Conservation (phyloP, 2,797 vertebrate species). For the Rhinogobio ventralis region DNA sequence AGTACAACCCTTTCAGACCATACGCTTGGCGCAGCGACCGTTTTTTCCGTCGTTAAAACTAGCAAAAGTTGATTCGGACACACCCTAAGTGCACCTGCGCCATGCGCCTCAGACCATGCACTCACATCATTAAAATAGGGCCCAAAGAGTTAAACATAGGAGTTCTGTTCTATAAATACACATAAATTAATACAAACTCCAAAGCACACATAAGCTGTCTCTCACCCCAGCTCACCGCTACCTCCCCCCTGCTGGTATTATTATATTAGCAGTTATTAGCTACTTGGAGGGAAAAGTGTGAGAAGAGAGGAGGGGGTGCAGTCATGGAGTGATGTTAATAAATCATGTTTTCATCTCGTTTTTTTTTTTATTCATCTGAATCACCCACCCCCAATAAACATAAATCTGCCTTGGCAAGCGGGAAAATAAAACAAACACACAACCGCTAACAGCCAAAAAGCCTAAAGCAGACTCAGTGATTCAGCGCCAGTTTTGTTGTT, state of each 20-base stretch:
- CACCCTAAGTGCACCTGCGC: too few relatives aligned
- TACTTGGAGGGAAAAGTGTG: constrained; percentile 60
- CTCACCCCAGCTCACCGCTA: neutral
- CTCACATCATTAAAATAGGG: too few relatives aligned
- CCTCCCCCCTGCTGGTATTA: constrained; percentile 67
- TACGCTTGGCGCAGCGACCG: too few relatives aligned
- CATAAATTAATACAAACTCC: neutral
- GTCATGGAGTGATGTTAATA: constrained; percentile 25
- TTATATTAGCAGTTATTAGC: constrained; percentile 79
- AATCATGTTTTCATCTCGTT: constrained; percentile 43
- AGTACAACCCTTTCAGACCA: too few relatives aligned
- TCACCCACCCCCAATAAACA: neutral
- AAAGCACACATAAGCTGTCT: constrained; percentile 41
- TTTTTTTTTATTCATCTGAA: constrained; percentile 32
- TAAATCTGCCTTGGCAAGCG: constrained; percentile 23
- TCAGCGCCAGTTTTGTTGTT: constrained; percentile 21
- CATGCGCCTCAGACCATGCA: too few relatives aligned
- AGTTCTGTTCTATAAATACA: neutral
- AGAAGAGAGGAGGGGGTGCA: neutral
- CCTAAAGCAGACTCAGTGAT: constrained; percentile 19
- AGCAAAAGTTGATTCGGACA: too few relatives aligned
- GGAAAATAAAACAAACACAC: constrained; percentile 25
- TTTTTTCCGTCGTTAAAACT: too few relatives aligned
- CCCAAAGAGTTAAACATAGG: neutral
- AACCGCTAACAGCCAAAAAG: constrained; percentile 15